phyloP scores from a whole-genome alignment of 2,113 vertebrate species.

The Trogon surrucura region DNA sequence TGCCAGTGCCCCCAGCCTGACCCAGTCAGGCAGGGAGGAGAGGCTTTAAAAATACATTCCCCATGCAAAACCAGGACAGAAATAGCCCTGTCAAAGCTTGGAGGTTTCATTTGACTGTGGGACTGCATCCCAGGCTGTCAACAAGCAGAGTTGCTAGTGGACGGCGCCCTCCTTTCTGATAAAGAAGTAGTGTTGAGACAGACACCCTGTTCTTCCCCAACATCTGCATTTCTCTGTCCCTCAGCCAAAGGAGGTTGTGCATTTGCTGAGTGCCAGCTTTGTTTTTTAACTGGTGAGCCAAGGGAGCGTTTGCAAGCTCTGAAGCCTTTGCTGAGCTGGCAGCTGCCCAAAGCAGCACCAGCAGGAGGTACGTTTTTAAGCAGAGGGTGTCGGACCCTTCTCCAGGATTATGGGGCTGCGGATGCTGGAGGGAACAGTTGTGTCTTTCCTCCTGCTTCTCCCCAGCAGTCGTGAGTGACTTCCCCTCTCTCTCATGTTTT shows the following conservation, averaged over 20 bases:
- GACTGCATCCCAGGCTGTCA: background rate
- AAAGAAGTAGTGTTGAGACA: background rate
- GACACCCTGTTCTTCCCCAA: background rate
- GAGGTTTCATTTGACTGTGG: background rate
- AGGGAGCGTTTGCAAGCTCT: background rate
- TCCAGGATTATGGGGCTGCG: background rate
- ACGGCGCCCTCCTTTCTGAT: background rate
- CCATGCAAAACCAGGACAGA: background rate
- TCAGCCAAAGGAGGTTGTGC: background rate
- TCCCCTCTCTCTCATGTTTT: background rate
- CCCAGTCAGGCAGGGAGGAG: background rate
- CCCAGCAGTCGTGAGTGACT: background rate
- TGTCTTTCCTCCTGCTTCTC: background rate
- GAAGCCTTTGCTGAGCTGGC: background rate
- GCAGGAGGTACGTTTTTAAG: background rate
- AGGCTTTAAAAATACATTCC: background rate
- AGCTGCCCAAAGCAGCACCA: background rate
- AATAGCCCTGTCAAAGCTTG: background rate
- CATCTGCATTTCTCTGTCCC: background rate
- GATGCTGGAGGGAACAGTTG: background rate
- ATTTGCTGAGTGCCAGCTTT: background rate
- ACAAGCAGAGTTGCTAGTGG: background rate
- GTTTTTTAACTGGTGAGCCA: rapidly evolving
- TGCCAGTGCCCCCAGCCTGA: background rate
- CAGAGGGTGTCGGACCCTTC: background rate